These are phyloP conservation scores for Nasonovia ribisnigri DNA, from an alignment of 2,888 invertebrate genomes.

Conservation along the genomic window DNA sequence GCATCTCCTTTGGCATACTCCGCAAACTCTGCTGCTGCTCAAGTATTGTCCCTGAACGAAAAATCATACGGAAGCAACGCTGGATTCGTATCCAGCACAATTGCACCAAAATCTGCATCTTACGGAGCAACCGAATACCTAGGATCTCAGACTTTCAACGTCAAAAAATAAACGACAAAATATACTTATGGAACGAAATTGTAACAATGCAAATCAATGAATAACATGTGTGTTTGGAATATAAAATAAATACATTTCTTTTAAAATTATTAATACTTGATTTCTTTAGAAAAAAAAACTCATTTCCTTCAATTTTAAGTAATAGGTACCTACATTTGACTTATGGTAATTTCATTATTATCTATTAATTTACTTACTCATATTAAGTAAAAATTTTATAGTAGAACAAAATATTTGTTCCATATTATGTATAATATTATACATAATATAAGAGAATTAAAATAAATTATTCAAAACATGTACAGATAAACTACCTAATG, in stretches of 20 bases:
- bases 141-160: slow-evolving; percentile 41
- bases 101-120: background rate
- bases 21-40: slow-evolving; percentile 14
- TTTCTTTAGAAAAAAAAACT: background rate
- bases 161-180: slow-evolving; percentile 45
- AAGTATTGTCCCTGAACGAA: background rate
- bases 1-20: slow-evolving; percentile 12
- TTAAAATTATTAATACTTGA: background rate
- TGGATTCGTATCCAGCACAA: slow-evolving; percentile 28
- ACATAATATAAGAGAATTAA: background rate
- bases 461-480: background rate
- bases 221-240: background rate
- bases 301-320: background rate
- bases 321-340: background rate
- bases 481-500: background rate
- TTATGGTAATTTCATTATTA: background rate
- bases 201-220: slow-evolving; percentile 27
- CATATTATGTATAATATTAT: background rate
- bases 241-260: slow-evolving; percentile 8
- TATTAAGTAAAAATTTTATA: background rate
- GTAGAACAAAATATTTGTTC: background rate
- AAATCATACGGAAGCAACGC: background rate
- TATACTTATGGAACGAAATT: slow-evolving; percentile 6
- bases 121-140: slow-evolving; percentile 45
- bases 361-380: background rate